Percentiles rank a stretch among this genome's conserved stretches.
phyloP scores from a whole-genome alignment of 2,113 vertebrate species.

The Eclectus roratus region DNA sequence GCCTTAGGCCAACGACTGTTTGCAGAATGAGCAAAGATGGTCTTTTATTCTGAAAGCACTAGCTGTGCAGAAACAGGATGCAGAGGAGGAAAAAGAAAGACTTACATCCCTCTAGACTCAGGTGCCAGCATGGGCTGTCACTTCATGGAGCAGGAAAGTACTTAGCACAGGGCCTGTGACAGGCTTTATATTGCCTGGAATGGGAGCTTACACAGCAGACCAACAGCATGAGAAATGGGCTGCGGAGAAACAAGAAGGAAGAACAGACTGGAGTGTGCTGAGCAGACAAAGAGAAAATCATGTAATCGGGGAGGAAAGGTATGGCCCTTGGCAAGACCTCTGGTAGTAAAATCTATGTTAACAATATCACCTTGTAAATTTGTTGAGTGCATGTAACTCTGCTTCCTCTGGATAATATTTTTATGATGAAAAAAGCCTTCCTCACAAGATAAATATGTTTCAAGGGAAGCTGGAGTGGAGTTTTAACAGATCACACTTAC shows the following conservation, averaged over 20 bases:
- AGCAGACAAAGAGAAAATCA: not conserved
- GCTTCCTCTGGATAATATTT: conserved; percentile 18
- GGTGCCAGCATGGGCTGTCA: not conserved
- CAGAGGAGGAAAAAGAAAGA: not conserved
- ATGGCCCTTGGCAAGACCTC: not conserved
- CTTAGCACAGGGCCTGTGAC: not conserved
- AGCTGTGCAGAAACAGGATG: not conserved
- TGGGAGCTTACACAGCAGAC: not conserved
- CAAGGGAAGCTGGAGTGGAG: not conserved
- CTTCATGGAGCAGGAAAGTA: not conserved
- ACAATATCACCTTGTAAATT: conserved; percentile 26
- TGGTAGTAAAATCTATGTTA: conserved; percentile 23
- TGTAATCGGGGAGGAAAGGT: not conserved
- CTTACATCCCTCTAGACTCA: not conserved
- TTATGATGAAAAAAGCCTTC: not conserved
- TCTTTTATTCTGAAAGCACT: not conserved
- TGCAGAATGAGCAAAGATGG: not conserved
- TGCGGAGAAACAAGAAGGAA: not conserved
- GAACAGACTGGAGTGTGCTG: not conserved
- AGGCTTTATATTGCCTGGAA: not conserved
- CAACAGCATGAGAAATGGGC: not conserved
- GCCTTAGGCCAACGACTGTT: not conserved
- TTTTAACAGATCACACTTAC: not conserved
- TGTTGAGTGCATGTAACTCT: not conserved
- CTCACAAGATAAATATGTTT: not conserved